These are phyloP conservation scores for Gallinago jamesoni DNA, from an alignment of 2,113 vertebrate species.

Conservation along the genomic window DNA sequence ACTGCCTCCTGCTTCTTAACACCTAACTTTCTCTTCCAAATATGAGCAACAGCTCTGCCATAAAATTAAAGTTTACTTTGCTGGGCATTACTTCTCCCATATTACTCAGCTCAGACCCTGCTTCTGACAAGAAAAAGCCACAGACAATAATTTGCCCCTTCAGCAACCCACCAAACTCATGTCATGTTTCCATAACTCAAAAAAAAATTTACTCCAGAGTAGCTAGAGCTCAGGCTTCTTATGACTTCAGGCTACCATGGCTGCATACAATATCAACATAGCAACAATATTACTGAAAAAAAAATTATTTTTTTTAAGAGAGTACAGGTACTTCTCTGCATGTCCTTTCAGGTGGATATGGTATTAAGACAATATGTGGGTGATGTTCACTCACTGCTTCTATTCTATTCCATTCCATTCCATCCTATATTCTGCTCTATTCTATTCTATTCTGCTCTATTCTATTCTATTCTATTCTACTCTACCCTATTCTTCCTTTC, in stretches of 20 bases:
- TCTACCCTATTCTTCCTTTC: not conserved
- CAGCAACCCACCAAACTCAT: not conserved
- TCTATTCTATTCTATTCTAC: not conserved
- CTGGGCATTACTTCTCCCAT: not conserved
- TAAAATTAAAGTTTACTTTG: not conserved
- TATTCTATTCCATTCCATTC: no score
- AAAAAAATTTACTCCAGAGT: not conserved
- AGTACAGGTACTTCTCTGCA: not conserved
- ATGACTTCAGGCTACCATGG: not conserved
- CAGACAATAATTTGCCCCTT: not conserved
- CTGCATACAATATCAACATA: not conserved
- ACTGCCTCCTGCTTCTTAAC: not conserved
- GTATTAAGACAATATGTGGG: not conserved
- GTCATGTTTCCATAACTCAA: not conserved
- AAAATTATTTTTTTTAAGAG: not conserved
- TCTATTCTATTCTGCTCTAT: not conserved
- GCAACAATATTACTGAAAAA: not conserved
- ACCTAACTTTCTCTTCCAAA: not conserved
- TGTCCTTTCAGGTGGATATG: not conserved
- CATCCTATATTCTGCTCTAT: not conserved
- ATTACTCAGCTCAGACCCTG: not conserved
- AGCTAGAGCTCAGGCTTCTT: not conserved
- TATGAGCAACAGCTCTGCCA: not conserved
- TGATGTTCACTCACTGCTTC: not conserved
- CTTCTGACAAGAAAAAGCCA: not conserved